Base-by-base conservation (phyloP, 2,797 vertebrate genomes). In the Myripristis jacobus region DNA sequence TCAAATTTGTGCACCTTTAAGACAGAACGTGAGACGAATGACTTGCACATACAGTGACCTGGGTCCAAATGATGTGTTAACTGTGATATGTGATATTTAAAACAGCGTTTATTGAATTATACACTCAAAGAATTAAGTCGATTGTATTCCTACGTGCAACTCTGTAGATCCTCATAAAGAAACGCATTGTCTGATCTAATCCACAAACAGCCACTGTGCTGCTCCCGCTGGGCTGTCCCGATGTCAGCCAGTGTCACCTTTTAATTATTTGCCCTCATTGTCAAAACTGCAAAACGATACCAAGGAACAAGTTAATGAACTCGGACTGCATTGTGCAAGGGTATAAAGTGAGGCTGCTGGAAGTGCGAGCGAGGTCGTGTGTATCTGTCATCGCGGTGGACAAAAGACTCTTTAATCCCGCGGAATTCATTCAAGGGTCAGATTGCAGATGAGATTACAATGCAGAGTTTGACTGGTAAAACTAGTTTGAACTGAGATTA, bases 361-460 rank as follows among this genome's bases (percentile, higher is more conserved):
- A 36, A 36, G 34, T 10, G 34, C 34, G 8, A 18, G 13, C 6
- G 16, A 43, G 52, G n/a, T 12, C 11, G n/a, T 25, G 24, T 27
- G 6, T 15, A n/a, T 47, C 19, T 5, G 36, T 68, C 63, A 53
- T 31, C 36, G 7, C 47, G 6, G 13, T 13, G 0, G 1, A 73
- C 47, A 75, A 51, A 47, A 29, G 51, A 10, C 50, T 21, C 27
- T 53, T 31, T 38, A 27, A 38, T 62, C 62, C 65, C 51, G 53
- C 77, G 70, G 73, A 71, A 57, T 70, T 76, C 56, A 61, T 57
- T 36, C 77, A 73, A 48, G 59, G 66, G 81, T 79, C 72, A 77
- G 75, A 78, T 66, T 4, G 3, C 6, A 11, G 13, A 41, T n/a
- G 10, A 56, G 67, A 79, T 80, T 70, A 66, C 15, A 11, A 24